These are phyloP conservation scores for Phoeniculus purpureus DNA, from an alignment of 2,797 vertebrate species.

Conservation along the genomic window DNA sequence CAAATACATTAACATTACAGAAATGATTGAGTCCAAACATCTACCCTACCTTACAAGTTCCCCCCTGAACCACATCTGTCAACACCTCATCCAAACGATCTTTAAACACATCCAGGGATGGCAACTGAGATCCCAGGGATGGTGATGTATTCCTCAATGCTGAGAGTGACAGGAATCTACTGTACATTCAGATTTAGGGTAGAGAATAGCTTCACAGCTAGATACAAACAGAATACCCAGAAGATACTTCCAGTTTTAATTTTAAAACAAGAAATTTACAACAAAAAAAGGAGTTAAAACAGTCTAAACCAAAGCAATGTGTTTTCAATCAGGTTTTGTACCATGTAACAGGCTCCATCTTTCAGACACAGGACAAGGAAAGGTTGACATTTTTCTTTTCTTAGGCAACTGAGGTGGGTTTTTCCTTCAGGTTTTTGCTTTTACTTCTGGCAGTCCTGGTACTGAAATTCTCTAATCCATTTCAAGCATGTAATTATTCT, in stretches of 20 bases:
- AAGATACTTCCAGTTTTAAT: not conserved
- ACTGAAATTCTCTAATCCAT: not conserved
- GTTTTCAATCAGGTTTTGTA: not conserved
- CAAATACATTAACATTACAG: accelerated
- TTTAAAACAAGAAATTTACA: not conserved
- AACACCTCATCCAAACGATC: too few relatives aligned
- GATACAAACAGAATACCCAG: not conserved
- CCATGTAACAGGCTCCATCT: accelerated
- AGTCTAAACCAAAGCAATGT: not conserved
- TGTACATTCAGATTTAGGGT: not conserved
- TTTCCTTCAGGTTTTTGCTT: not conserved
- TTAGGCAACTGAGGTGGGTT: too few relatives aligned
- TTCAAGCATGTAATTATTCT: not conserved
- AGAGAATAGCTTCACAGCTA: not conserved
- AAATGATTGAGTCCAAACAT: not conserved
- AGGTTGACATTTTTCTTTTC: not conserved
- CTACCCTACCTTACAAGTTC: too few relatives aligned
- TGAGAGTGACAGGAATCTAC: not conserved
- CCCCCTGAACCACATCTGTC: too few relatives aligned
- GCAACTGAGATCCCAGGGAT: not conserved
- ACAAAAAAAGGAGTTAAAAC: accelerated
- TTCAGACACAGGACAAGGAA: not conserved
- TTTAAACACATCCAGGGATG: too few relatives aligned
- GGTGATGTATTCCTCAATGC: not conserved
- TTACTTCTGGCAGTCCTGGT: not conserved